phyloP scores from a whole-genome alignment of 2,113 vertebrate genomes.

The Chionis minor region DNA sequence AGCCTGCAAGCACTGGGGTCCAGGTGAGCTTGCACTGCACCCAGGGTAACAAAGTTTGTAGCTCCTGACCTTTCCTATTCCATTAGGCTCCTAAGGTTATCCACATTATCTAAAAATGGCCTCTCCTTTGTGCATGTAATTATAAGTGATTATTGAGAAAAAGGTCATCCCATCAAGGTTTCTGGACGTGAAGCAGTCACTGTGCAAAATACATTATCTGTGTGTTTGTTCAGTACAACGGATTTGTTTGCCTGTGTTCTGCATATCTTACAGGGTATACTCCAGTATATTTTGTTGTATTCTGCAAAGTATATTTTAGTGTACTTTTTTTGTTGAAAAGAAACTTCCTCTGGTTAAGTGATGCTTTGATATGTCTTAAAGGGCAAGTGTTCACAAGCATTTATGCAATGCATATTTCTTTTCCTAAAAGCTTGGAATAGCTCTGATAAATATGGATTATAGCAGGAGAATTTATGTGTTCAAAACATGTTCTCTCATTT shows the following conservation, averaged over 20 bases:
- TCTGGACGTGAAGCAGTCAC: background rate
- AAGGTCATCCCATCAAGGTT: background rate
- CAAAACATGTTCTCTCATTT: slow-evolving; percentile 16
- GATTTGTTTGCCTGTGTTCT: background rate
- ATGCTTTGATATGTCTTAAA: slow-evolving; percentile 2
- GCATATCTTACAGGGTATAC: background rate
- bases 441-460: slow-evolving; percentile 43
- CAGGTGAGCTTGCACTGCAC: background rate
- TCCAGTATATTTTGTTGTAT: background rate
- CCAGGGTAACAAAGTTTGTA: background rate
- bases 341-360: background rate
- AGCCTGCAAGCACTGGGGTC: background rate
- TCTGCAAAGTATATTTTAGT: background rate
- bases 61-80: background rate
- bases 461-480: slow-evolving; percentile 41
- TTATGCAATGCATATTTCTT: background rate
- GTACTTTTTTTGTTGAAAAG: background rate
- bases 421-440: background rate
- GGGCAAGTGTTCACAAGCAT: slow-evolving; percentile 2
- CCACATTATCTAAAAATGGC: background rate
- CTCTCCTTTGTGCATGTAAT: background rate
- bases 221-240: background rate
- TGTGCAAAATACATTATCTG: background rate
- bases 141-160: background rate
- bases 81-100: background rate